These are phyloP conservation scores for Teleopsis dalmanni DNA, from an alignment of 1,140 invertebrate genomes.

Conservation along the genomic window DNA sequence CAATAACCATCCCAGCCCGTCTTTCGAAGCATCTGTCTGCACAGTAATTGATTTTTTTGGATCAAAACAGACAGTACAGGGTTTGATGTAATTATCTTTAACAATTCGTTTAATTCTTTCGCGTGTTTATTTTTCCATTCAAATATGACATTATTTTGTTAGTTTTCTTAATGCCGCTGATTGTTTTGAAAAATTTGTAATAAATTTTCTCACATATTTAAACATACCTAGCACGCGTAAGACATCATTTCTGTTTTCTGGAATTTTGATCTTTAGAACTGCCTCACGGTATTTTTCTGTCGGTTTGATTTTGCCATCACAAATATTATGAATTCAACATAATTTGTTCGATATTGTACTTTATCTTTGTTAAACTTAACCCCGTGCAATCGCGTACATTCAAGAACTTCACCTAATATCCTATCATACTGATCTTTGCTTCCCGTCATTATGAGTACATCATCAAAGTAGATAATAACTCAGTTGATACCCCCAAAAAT, in stretches of 20 bases:
- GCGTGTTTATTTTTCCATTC: constrained; percentile 22
- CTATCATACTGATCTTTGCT: not conserved
- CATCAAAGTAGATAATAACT: constrained; percentile 38
- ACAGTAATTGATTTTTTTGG: constrained; percentile 14
- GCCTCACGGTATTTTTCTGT: not conserved
- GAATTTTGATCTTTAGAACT: not conserved
- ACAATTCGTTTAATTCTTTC: constrained; percentile 6
- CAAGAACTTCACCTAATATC: not conserved
- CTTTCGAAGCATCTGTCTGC: constrained; percentile 30
- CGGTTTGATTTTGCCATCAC: not conserved
- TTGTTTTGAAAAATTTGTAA: constrained; percentile 29
- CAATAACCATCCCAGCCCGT: constrained; percentile 32
- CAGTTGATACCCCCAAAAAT: constrained; percentile 35
- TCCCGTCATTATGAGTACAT: constrained; percentile 28
- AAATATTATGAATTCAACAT: constrained; percentile 37
- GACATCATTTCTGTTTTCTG: constrained; percentile 2
- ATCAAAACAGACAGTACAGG: constrained; percentile 29
- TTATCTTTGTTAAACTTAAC: constrained; percentile 37
- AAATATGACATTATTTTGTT: constrained; percentile 20
- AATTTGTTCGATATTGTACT: constrained; percentile 23
- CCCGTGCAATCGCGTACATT: constrained; percentile 24
- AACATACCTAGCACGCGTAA: constrained; percentile 24
- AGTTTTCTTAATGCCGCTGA: constrained; percentile 22
- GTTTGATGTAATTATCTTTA: constrained; percentile 17
- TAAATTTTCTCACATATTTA: constrained; percentile 33